Base-by-base conservation (phyloP, 2,888 invertebrate species). In the Drosophila subquinaria region DNA sequence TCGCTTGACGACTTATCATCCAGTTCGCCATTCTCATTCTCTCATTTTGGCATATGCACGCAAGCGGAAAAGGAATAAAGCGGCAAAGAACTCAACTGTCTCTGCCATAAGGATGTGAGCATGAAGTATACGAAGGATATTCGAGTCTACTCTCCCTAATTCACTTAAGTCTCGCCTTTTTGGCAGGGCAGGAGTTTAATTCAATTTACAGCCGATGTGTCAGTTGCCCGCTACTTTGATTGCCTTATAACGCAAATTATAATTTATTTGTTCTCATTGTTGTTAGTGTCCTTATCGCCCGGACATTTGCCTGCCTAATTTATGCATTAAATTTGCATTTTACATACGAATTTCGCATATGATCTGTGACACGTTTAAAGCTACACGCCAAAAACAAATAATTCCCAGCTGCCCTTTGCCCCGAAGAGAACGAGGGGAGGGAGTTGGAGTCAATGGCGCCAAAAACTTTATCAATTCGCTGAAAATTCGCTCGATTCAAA, bases 161-260 rank as follows among this genome's bases (percentile, higher is more conserved):
- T 65, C 60, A 60, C 47, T 65, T 62, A 62, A 55, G 38, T 47
- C 61, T 10, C 40, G 27, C n/a, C 40, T 17, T 36, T 47, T 36
- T 15, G 30, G 8, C 45, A 13, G 23, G n/a, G 10, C 13, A 23
- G 43, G 43, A 69, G 73, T 69, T 57, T 88, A 88, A 89, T 88
- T 88, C 71, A 80, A 90, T 86, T 90, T 87, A 69, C 76, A 65
- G 73, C 60, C 59, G 60, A 62, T 69, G 73, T 66, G 67, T 65
- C 67, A 57, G 76, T 77, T 66, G 67, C 67, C 62, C 68, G 61
- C 77, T 70, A 59, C 43, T 67, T 67, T 81, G 79, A 79, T 78
- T 79, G 82, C 64, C 68, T 23, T 64, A 30, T 66, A 68, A 45
- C 47, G 56, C 66, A 72, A 76, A 80, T 83, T 81, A 76, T 69